These are phyloP conservation scores for Papilio xuthus DNA, from an alignment of 1,140 invertebrate species.

Conservation along the genomic window DNA sequence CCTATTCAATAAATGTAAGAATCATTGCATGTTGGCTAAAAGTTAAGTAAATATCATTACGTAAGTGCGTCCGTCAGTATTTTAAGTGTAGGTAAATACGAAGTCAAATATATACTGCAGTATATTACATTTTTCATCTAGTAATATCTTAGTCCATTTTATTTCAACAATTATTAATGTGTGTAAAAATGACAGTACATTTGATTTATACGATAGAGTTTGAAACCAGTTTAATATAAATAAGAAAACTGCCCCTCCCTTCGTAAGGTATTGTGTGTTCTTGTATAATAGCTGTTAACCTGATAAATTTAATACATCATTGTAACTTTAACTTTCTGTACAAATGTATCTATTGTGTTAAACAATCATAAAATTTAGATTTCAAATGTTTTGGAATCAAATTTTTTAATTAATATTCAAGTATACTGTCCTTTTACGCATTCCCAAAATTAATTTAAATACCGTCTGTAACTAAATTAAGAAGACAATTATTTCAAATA, in stretches of 20 bases:
- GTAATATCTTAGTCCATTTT: slow-evolving; percentile 5
- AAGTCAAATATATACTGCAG: not conserved
- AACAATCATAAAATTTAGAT: not conserved
- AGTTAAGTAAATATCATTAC: slow-evolving; percentile 22
- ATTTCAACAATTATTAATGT: slow-evolving; percentile 1
- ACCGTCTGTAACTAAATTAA: not conserved
- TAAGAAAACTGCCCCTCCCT: slow-evolving; percentile 30
- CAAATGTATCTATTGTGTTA: not conserved
- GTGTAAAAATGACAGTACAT: slow-evolving; percentile 6
- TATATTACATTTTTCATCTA: not conserved
- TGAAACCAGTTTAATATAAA: slow-evolving; percentile 34
- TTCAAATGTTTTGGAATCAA: not conserved
- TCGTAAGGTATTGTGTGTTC: not conserved
- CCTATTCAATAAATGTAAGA: slow-evolving; percentile 41
- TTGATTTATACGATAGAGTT: slow-evolving; percentile 1
- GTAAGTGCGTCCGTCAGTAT: slow-evolving; percentile 13
- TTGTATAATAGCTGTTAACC: not conserved
- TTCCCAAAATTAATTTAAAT: not conserved
- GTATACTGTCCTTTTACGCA: not conserved
- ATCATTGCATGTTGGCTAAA: not conserved
- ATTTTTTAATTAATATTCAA: not conserved
- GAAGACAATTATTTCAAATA: not conserved
- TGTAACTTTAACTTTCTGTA: not conserved
- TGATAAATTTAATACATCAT: not conserved
- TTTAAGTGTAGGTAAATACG: not conserved